Base-by-base conservation (phyloP, 2,888 invertebrate genomes). In the Pandemis heparana region DNA sequence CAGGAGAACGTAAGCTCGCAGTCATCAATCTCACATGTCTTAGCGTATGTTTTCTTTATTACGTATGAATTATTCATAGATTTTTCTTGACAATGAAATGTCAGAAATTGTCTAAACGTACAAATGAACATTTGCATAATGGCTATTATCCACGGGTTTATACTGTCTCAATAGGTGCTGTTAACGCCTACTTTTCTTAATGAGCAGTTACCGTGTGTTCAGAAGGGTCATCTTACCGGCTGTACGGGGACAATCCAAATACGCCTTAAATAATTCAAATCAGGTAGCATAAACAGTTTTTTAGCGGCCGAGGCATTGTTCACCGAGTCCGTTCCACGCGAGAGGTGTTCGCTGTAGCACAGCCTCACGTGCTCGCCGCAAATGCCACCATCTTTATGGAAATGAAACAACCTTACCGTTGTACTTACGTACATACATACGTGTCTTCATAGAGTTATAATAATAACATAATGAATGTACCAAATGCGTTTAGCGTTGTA, bases 181-280 rank as follows among this genome's bases (percentile, higher is more conserved):
- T 73, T 73, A 73, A 73, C 73, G 73, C 73, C 73, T 73, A 73
- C 73, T 73, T 73, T 73, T 73, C 63, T 69, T 68, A 73, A 73
- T 73, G 73, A 69, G 63, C 68, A 48, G 63, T 62, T 73, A 48
- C 18, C 39, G 61, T 53, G 62, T 59, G 73, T 64, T 73, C 63
- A 48, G n/a, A 68, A 64, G 63, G 62, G 67, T 56, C 67, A 63
- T 73, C 62, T 73, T 64, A 39, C 53, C 63, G 16, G 51, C 38
- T 43, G 67, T 43, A 38, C 53, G 43, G 53, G 61, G 68, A 69
- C 63, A 68, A 73, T 69, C 59, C 73, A 48, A 68, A 72, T 73
- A 73, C 23, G 73, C 62, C 59, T 73, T 69, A 73, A 73, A 73
- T 73, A 73, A 73, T 73, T 73, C 68, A 73, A 69, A 73, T 73